Evolutionary conservation across 2,797 vertebrate genomes (phyloP).

Genomic region (Tadarida brasiliensis): DNA sequence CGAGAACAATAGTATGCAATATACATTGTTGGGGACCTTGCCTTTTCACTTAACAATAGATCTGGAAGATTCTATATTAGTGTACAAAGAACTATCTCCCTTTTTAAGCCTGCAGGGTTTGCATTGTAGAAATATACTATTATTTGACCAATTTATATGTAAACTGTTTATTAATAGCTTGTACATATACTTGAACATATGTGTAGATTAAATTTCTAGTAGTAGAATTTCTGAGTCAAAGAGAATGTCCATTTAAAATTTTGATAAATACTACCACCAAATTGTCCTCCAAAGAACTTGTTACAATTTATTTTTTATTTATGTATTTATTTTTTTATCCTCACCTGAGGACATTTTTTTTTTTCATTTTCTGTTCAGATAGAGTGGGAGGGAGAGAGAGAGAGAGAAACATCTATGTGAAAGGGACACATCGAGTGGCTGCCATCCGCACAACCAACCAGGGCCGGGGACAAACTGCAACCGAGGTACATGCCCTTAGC

Average conservation of each 20-base stretch:
- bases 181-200: background rate
- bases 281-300: background rate
- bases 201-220: background rate
- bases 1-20: background rate
- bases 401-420: too few species aligned
- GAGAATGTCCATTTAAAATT: background rate
- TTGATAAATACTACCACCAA: background rate
- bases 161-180: too few species aligned
- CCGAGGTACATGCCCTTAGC: too few species aligned
- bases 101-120: background rate
- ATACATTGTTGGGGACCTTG: background rate
- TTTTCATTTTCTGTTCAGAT: too few species aligned
- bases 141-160: background rate
- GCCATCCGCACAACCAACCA: too few species aligned
- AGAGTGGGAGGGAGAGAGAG: too few species aligned
- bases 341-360: too few species aligned
- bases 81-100: background rate
- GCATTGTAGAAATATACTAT: background rate
- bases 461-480: too few species aligned
- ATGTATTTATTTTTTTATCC: too few species aligned
- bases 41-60: slow-evolving; percentile 32
- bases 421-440: too few species aligned
- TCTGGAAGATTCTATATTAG: background rate
- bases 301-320: background rate
- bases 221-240: background rate